Evolutionary conservation across 2,113 vertebrate genomes (phyloP), one percentile per base, ranked within the genome.

Genomic region (Poicephalus gulielmi): DNA sequence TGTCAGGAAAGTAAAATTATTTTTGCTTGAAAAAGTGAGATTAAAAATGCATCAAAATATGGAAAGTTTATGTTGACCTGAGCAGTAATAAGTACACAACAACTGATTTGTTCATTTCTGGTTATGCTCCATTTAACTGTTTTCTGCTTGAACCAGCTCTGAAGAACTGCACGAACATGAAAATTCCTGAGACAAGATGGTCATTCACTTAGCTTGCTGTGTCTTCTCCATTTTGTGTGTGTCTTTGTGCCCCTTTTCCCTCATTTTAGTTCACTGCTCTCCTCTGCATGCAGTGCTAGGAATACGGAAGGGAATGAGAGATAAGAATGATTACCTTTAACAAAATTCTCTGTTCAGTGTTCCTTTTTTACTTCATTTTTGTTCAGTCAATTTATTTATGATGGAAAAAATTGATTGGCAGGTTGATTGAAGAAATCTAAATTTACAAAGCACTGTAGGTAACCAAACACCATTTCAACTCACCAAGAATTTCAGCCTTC

Each of bases 61-160:
- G 11, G 59, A 93, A 90, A 67, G 53, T 28, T 77, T 85, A 55
- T 90, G 82, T 67, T 94, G 95, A 91, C 82, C 83, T 33, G 25
- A 87, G 66, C 75, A 74, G 70, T 92, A 95, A 85, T 91, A 85
- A 93, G 46, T 85, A 94, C 25, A 85, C 57, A 94, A 91, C 35
- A 89, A 89, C 75, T 74, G 82, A 86, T 89, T 87, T 93, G 41
- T 83, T 94, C 82, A 50, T 76, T 87, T 84, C 73, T 95, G 62
- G 53, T 79, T 91, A 85, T 94, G 93, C 74, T 91, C 93, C 87
- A 96, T 95, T 96, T 96, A 94, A 86, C 82, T 88, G 31, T 88
- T 94, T 95, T 96, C 87, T 97, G 91, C 90, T 95, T 95, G 74
- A 96, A 69, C 11, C 78, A 90, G 59, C 86, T 95, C 92, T 90